phyloP scores from a whole-genome alignment of 2,113 vertebrate genomes.

The Cheirogaleus medius region DNA sequence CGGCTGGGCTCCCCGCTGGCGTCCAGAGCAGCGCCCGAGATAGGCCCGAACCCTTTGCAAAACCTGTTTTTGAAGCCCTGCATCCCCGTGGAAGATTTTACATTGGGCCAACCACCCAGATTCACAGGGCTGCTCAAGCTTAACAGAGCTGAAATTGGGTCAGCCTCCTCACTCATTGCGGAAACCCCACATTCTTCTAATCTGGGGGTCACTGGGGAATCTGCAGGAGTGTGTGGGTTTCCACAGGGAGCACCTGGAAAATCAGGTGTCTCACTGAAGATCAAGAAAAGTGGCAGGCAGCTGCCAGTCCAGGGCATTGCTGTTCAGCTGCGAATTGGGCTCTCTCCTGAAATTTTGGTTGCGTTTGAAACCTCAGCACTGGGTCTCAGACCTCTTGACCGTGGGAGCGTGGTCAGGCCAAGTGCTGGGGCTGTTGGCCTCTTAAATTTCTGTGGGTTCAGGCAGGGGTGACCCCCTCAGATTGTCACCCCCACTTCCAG shows the following conservation, averaged over 20 bases:
- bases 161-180: neutral
- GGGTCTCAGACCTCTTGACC: neutral
- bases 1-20: neutral
- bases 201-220: neutral
- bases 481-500: fast-evolving
- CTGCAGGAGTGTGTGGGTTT: neutral
- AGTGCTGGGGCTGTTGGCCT: neutral
- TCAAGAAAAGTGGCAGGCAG: neutral
- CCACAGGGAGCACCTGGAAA: neutral
- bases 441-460: neutral
- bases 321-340: neutral
- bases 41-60: neutral
- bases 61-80: neutral
- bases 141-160: neutral
- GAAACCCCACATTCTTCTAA: neutral
- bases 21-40: neutral
- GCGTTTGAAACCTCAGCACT: neutral
- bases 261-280: neutral
- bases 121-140: neutral
- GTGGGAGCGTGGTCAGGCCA: neutral
- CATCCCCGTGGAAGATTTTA: neutral
- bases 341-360: neutral
- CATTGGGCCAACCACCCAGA: neutral
- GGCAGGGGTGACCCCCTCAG: neutral
- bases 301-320: neutral